phyloP scores from a whole-genome alignment of 2,797 vertebrate genomes.

The Sebastolobus alascanus region DNA sequence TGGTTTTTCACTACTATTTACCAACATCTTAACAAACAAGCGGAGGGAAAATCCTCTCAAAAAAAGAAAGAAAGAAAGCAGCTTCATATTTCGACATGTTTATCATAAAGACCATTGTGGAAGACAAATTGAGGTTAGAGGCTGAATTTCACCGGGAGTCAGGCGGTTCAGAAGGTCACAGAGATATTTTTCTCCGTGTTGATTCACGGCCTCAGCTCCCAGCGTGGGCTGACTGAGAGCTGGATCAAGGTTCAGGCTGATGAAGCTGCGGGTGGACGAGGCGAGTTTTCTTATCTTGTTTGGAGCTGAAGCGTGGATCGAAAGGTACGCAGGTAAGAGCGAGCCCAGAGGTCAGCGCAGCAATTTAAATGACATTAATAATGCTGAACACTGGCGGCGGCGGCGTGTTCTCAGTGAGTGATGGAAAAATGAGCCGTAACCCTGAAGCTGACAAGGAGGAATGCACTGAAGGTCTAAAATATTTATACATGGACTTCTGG shows the following conservation, averaged over 20 bases:
- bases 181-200: background rate
- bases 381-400: background rate
- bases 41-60: background rate
- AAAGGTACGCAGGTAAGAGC: background rate
- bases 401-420: background rate
- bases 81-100: background rate
- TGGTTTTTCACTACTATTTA: background rate
- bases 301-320: background rate
- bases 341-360: background rate
- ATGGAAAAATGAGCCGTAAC: background rate
- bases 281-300: background rate
- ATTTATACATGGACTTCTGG: background rate
- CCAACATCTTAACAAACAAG: background rate
- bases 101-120: background rate
- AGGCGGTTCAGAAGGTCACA: background rate
- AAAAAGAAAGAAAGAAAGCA: background rate
- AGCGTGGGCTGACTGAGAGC: background rate
- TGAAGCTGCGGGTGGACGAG: no score
- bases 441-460: background rate
- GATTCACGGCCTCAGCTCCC: background rate
- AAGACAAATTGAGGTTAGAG: conserved; percentile 32
- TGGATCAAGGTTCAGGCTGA: no score
- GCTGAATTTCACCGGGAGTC: background rate
- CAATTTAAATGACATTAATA: background rate
- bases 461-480: background rate